These are phyloP conservation scores for Artemia sp. DNA, from an alignment of 2,888 invertebrate genomes.

Conservation along the genomic window DNA sequence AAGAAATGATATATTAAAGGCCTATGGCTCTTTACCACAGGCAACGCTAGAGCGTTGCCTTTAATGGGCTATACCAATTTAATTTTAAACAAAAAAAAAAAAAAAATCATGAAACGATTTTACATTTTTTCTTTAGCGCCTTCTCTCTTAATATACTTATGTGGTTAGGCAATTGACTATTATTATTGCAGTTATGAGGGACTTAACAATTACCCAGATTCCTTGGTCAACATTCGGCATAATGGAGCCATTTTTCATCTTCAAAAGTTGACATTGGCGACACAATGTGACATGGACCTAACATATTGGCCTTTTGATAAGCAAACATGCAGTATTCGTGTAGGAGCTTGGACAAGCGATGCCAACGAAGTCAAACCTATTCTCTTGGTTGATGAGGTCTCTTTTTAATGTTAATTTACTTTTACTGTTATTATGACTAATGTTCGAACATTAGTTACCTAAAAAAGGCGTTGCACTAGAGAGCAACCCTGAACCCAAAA, in stretches of 20 bases:
- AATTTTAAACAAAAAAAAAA: neutral
- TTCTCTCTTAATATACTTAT: too few relatives aligned
- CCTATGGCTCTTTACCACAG: too few relatives aligned
- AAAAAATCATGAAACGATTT: neutral
- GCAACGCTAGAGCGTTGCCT: too few relatives aligned
- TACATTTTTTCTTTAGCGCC: neutral
- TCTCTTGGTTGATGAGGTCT: slow-evolving; percentile 11
- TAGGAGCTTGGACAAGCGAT: slow-evolving; percentile 21
- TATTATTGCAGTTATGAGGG: slow-evolving; percentile 17
- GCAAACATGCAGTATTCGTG: slow-evolving; percentile 19
- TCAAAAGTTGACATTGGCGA: slow-evolving; percentile 17
- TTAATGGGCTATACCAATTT: too few relatives aligned
- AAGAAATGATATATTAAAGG: too few relatives aligned
- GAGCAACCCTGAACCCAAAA: too few relatives aligned
- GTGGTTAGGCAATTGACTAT: neutral
- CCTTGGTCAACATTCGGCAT: slow-evolving; percentile 16
- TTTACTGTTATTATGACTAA: too few relatives aligned
- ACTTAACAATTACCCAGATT: neutral
- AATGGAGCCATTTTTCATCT: slow-evolving; percentile 19
- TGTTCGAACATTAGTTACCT: too few relatives aligned
- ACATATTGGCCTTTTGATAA: slow-evolving; percentile 21
- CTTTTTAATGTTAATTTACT: too few relatives aligned
- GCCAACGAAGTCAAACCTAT: slow-evolving; percentile 18
- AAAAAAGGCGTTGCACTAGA: too few relatives aligned
- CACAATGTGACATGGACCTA: slow-evolving; percentile 20